Conservation (phyloP, 2,888 invertebrate species). For the Alloplasta piceator region DNA sequence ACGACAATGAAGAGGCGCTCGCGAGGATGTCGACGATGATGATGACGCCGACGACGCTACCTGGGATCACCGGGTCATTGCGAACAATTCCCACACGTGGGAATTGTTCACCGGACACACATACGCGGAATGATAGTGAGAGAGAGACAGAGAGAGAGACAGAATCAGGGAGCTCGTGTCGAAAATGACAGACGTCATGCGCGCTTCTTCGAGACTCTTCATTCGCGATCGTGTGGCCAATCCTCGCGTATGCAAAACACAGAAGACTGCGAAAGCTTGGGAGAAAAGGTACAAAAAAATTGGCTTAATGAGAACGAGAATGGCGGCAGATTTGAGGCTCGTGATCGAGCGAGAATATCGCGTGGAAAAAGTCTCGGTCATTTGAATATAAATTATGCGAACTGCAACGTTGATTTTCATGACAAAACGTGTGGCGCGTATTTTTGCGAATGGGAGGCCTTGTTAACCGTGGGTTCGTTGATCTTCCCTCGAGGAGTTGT, state of each 20-base stretch:
- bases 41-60: conserved; percentile 77
- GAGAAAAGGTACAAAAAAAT: conserved; percentile 1
- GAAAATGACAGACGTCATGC: conserved; percentile 72
- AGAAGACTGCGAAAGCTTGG: conserved; percentile 12
- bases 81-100: conserved; percentile 82
- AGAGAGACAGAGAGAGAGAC: conserved; percentile 62
- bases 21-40: conserved; percentile 77
- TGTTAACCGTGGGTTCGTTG: no score
- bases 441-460: no score
- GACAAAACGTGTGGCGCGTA: no score
- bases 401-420: neutral
- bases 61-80: conserved; percentile 80
- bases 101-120: conserved; percentile 75
- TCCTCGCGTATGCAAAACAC: neutral
- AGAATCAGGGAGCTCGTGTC: conserved; percentile 67
- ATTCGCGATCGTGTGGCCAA: conserved; percentile 26
- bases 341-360: conserved; percentile 13
- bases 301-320: conserved; percentile 27
- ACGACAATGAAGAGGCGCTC: conserved; percentile 65
- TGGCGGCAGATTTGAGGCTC: conserved; percentile 2
- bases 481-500: no score
- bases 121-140: conserved; percentile 31
- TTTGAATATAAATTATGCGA: conserved; percentile 2
- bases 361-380: conserved; percentile 10
- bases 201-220: conserved; percentile 53